Percentiles rank a stretch among this genome's conserved stretches.
Conservation (phyloP, 2,113 vertebrate genomes). For the Epinephelus lanceolatus region DNA sequence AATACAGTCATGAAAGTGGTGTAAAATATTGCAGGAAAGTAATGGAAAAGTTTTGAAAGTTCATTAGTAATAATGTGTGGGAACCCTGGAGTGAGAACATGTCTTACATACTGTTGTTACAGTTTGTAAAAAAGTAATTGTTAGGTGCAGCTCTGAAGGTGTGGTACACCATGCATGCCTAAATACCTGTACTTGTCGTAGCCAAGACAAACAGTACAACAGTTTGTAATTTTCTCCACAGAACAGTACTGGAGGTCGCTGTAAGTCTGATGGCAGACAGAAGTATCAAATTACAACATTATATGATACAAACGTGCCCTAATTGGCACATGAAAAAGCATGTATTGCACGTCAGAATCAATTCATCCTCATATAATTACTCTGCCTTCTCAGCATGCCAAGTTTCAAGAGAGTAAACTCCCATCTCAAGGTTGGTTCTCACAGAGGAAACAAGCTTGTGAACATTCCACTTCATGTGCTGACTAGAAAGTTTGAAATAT, state of each 20-base stretch:
- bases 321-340: not conserved
- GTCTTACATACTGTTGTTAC: too few species aligned
- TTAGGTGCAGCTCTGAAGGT: not conserved
- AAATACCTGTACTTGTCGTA: not conserved
- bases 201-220: not conserved
- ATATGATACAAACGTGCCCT: not conserved
- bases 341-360: not conserved
- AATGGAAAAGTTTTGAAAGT: too few species aligned
- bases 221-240: not conserved
- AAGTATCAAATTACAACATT: not conserved
- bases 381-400: conserved; percentile 55
- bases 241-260: not conserved
- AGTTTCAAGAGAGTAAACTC: conserved; percentile 67
- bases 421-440: conserved; percentile 64
- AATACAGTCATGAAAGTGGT: too few species aligned
- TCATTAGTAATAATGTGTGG: too few species aligned
- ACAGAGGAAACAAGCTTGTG: conserved; percentile 53
- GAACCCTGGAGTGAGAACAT: too few species aligned
- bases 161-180: conserved; percentile 14
- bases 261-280: not conserved
- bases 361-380: conserved; percentile 35
- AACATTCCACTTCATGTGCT: conserved; percentile 73
- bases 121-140: too few species aligned
- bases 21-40: too few species aligned
- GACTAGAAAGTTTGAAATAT: conserved; percentile 67